A percentile compares a stretch with the other conserved stretches of the same genome.
phyloP scores from a whole-genome alignment of 2,113 vertebrate genomes.

The Capreolus pygargus region DNA sequence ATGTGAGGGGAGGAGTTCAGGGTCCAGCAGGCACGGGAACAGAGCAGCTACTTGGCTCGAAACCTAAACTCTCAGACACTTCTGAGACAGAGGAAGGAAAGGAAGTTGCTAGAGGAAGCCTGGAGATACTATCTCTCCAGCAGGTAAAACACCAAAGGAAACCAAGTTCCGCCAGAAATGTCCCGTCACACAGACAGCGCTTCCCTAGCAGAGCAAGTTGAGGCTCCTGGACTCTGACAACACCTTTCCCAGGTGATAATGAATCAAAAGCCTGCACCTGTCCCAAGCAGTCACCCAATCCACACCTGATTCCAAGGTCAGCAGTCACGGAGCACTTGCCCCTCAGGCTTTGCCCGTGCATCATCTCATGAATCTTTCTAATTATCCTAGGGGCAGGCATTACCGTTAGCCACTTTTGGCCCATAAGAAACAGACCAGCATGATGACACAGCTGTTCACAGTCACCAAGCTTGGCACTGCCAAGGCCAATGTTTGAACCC shows the following conservation, averaged over 20 bases:
- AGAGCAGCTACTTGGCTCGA: not conserved
- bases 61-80: not conserved
- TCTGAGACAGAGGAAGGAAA: not conserved
- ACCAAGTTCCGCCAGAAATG: not conserved
- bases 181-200: not conserved
- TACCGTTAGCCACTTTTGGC: not conserved
- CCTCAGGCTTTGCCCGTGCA: fast-evolving
- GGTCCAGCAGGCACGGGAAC: not conserved
- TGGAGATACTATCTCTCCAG: not conserved
- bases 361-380: not conserved
- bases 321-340: not conserved
- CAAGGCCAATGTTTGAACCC: not conserved
- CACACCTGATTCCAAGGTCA: not conserved
- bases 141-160: not conserved
- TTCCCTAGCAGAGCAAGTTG: not conserved
- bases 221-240: not conserved
- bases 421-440: not conserved
- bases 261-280: not conserved
- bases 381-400: not conserved
- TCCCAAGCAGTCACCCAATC: not conserved
- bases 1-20: not conserved
- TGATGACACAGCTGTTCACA: not conserved
- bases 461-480: not conserved
- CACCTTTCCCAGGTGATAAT: not conserved
- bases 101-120: not conserved